phyloP scores from a whole-genome alignment of 1,140 invertebrate genomes.

The Ceratosolen fusciceps region DNA sequence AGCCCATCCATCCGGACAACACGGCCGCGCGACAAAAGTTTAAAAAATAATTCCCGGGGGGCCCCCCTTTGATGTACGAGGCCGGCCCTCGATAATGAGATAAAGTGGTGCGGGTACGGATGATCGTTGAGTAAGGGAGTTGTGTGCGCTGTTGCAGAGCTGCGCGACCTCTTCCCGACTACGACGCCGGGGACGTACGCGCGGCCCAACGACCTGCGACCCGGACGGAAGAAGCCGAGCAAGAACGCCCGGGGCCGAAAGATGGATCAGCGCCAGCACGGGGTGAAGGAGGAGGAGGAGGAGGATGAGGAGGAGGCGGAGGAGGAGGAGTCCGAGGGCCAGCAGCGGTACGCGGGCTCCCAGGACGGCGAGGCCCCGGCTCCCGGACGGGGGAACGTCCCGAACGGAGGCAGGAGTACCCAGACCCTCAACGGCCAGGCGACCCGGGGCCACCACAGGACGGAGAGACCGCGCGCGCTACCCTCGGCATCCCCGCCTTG shows the following conservation, averaged over 20 bases:
- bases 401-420: not conserved
- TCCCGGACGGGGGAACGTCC: not conserved
- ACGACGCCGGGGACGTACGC: slow-evolving; percentile 35
- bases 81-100: too few species aligned
- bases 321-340: not conserved
- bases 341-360: too few species aligned
- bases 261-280: not conserved
- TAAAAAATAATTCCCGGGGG: too few species aligned
- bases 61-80: too few species aligned
- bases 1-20: too few species aligned
- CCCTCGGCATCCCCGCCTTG: slow-evolving; percentile 32
- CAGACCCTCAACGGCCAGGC: slow-evolving; percentile 18
- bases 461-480: slow-evolving; percentile 12
- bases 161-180: slow-evolving; percentile 36
- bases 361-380: not conserved
- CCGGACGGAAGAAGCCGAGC: slow-evolving; percentile 33
- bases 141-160: slow-evolving; percentile 39
- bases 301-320: not conserved
- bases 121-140: too few species aligned
- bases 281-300: not conserved
- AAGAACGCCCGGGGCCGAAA: not conserved
- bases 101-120: too few species aligned
- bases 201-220: slow-evolving; percentile 41
- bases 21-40: too few species aligned
- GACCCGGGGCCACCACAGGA: slow-evolving; percentile 28